Evolutionary conservation across 1,140 invertebrate species (phyloP), one percentile per base, ranked within the genome.

Genomic region (Anoplolepis gracilipes): DNA sequence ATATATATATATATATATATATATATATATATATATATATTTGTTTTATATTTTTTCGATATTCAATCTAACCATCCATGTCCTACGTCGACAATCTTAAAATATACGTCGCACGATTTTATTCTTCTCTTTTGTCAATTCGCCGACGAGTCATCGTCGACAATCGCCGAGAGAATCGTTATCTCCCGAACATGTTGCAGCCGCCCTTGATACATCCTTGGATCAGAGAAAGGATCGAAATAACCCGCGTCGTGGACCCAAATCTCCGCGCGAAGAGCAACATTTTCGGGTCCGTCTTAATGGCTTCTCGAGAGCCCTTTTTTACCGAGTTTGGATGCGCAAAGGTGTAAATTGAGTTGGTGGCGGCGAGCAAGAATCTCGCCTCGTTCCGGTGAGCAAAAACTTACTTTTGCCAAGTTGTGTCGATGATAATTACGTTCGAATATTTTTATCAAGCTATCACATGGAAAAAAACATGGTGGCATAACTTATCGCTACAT

Each of bases 291-390:
- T 11, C 22, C 33, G 13, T 46, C 69, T n/a, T 87, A 73, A 87
- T 87, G 67, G 67, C 30, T 28, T 25, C 59, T 49, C 42, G 62
- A 59, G 55, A 19, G 19, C 62, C 69, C 53, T 73, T 81, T 72
- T 78, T 81, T 86, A 53, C 30, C 78, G 67, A 59, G 49, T 70
- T 62, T 33, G 22, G 36, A 53, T 19, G 28, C 39, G 53, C 42
- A 16, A 77, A 86, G 61, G 85, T 87, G 86, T 86, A 82, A 87
- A 86, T 82, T 64, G 61, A 67, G 72, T 30, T 13, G 59, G 28
- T 25, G 49, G 22, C 42, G 78, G 39, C 30, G 62, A 67, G 22
- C 25, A 19, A 64, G 73, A 72, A 39, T 16, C 16, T 57, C 10
- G 10, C 42, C 30, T 65, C 39, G 28, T 55, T 77, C 30, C n/a